Conservation (phyloP, 2,888 invertebrate genomes). For the Norana najaformis region DNA sequence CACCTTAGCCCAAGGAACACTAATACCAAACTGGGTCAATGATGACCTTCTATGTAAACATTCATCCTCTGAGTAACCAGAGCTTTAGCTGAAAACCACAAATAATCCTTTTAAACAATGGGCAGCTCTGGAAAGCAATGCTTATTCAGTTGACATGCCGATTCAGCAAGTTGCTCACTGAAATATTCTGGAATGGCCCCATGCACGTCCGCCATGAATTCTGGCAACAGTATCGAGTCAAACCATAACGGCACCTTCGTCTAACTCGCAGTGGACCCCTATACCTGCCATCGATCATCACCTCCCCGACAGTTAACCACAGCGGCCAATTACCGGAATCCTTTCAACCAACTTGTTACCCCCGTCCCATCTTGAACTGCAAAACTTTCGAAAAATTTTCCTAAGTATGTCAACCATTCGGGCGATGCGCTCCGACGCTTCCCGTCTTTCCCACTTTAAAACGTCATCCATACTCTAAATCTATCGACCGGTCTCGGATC, state of each 20-base stretch:
- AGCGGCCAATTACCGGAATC: background rate
- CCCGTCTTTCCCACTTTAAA: background rate
- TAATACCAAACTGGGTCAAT: background rate
- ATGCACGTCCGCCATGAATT: conserved; percentile 7
- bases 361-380: background rate
- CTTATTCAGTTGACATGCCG: background rate
- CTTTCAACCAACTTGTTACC: conserved; percentile 13
- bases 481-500: background rate
- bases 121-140: background rate
- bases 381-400: conserved; percentile 25
- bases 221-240: background rate
- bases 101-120: background rate
- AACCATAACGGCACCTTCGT: background rate
- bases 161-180: background rate
- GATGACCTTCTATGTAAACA: background rate
- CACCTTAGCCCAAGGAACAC: background rate
- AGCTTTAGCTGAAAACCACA: background rate
- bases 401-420: conserved; percentile 26
- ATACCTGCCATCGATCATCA: background rate
- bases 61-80: background rate
- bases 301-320: background rate
- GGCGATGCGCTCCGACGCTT: conserved; percentile 26
- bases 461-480: background rate
- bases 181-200: conserved; percentile 3
- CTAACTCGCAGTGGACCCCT: background rate